Base-by-base conservation (phyloP, 2,888 invertebrate species). In the Drosophila atroscutellata region DNA sequence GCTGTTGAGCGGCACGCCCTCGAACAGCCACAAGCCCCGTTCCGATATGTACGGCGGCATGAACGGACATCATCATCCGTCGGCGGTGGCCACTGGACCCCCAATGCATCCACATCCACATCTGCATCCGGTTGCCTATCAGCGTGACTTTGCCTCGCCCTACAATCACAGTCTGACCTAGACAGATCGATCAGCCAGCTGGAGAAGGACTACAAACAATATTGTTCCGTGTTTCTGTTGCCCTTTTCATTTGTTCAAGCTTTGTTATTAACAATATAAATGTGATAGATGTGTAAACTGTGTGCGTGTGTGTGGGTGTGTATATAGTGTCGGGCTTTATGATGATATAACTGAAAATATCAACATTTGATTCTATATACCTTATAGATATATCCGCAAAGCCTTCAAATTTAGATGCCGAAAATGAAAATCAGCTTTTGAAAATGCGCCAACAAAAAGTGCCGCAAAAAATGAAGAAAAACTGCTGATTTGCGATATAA, bases 1-100 rank as follows among this genome's bases (percentile, higher is more conserved):
- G 91, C 94, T 99, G 8, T 94, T 98, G 18, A 95, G 95, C 78
- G 96, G 96, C 3, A 94, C 95, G 0, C 95, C 95, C 1, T 84
- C 91, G 15, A 92, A 92, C 62, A 94, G 89, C 2, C 92, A 92
- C 68, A 93, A 93, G 51, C 85, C 90, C 2, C 89, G 92, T 6
- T 72, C 91, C 2, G 93, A 93, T 39, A 88, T 92, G 32, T 93
- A 93, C 54, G 89, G 89, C 1, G 87, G 91, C 56, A 88, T 92
- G 74, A 92, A 92, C 64, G 93, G 93, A 11, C 93, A 92, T 78
- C 92, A 92, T 70, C 92, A 92, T 77, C 11, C 81, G 5, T 42
- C 58, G 0, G 13, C 49, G 8, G 55, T 70, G 4, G 30, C 72
- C 0, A 51, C 86, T 67, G 61, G 42, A 18, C 77, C 80, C 0